Conservation (phyloP, 2,797 vertebrate species). For the Alfaro cultratus region DNA sequence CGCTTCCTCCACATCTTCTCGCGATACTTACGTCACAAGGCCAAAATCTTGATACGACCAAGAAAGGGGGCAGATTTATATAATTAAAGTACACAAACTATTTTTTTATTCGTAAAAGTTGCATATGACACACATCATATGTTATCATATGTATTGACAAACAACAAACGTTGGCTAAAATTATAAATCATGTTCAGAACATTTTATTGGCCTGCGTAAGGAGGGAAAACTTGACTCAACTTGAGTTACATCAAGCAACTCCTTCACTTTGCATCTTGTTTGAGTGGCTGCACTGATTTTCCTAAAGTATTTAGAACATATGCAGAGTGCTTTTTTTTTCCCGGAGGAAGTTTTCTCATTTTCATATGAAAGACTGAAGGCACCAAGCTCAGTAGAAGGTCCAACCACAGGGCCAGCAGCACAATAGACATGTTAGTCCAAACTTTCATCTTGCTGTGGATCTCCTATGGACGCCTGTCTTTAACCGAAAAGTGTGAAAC, state of each 20-base stretch:
- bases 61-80: background rate
- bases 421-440: slow-evolving; percentile 57
- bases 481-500: slow-evolving; percentile 16
- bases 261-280: slow-evolving; percentile 84
- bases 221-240: slow-evolving; percentile 23
- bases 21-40: slow-evolving; percentile 52
- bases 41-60: background rate
- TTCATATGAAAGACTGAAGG: slow-evolving; percentile 64
- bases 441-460: slow-evolving; percentile 62
- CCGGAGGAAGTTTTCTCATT: slow-evolving; percentile 69
- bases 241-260: slow-evolving; percentile 35
- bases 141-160: no score
- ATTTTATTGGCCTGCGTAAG: background rate
- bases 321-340: slow-evolving; percentile 61
- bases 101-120: background rate
- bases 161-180: background rate
- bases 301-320: slow-evolving; percentile 78
- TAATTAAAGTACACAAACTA: background rate
- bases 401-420: slow-evolving; percentile 26
- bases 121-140: no score
- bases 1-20: slow-evolving; percentile 52
- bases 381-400: slow-evolving; percentile 42
- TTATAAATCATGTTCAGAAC: background rate
- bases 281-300: slow-evolving; percentile 78
- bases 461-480: slow-evolving; percentile 55